Conservation (phyloP, 2,113 vertebrate species). For the Labrus mixtus region DNA sequence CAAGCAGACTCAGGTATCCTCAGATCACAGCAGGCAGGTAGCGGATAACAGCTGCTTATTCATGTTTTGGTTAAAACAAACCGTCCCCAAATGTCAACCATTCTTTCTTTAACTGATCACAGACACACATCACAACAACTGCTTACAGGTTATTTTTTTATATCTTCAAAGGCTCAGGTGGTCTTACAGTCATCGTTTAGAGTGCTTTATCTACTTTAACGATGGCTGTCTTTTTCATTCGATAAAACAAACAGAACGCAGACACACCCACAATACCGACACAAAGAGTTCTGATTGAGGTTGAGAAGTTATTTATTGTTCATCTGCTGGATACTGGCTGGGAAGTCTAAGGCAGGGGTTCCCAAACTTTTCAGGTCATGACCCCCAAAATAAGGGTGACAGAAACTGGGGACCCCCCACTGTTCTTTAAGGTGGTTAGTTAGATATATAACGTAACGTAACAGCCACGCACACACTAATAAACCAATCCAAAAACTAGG, state of each 20-base stretch:
- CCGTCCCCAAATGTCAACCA: neutral
- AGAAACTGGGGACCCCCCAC: no score
- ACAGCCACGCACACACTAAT: no score
- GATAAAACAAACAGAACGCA: constrained; percentile 14
- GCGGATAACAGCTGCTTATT: constrained; percentile 16
- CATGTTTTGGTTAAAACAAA: constrained; percentile 12
- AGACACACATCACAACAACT: neutral
- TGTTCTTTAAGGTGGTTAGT: no score
- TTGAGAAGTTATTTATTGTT: no score
- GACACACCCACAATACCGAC: no score
- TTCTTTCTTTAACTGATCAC: neutral
- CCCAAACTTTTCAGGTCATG: no score
- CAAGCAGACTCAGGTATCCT: constrained; percentile 15
- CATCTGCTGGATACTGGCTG: no score
- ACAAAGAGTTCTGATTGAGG: no score
- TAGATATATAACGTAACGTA: no score
- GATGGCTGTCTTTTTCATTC: constrained; percentile 12
- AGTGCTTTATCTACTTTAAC: constrained; percentile 20
- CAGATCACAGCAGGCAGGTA: constrained; percentile 32
- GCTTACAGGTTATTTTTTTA: neutral
- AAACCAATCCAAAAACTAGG: no score
- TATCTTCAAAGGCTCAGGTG: constrained; percentile 32
- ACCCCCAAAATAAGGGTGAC: no score
- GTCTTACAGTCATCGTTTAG: neutral
- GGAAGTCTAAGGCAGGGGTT: no score